Percentiles rank a stretch among this genome's conserved stretches.
phyloP scores from a whole-genome alignment of 2,888 invertebrate genomes.

The Drosophila cracens region DNA sequence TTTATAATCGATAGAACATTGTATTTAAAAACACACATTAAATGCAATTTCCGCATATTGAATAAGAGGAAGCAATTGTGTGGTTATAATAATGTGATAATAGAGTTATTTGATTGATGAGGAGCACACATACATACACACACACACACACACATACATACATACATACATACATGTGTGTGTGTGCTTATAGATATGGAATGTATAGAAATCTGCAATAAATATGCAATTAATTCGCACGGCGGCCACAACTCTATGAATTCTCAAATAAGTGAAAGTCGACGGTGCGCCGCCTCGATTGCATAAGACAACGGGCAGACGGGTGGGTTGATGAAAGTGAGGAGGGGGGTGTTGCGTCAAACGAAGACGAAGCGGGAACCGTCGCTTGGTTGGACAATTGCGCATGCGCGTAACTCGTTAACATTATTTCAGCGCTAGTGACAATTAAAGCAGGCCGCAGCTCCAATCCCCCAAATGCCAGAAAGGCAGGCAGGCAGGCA shows the following conservation, averaged over 20 bases:
- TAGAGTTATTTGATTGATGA: constrained; percentile 8
- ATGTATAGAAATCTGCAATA: constrained; percentile 37
- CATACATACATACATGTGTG: background rate
- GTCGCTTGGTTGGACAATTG: constrained; percentile 75
- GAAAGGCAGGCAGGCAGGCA: background rate
- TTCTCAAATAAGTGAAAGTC: constrained; percentile 77
- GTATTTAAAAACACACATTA: background rate
- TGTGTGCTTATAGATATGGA: constrained; percentile 4
- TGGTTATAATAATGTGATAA: background rate
- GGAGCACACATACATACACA: background rate
- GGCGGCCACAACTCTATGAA: constrained; percentile 62
- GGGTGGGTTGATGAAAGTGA: background rate
- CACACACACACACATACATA: background rate
- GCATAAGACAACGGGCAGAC: constrained; percentile 36
- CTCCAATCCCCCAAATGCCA: constrained; percentile 9
- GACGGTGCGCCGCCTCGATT: constrained; percentile 38
- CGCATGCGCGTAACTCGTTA: constrained; percentile 77
- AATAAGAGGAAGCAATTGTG: background rate
- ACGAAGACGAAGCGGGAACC: constrained; percentile 29
- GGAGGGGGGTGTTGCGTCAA: background rate
- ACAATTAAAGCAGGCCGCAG: constrained; percentile 62
- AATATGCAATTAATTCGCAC: constrained; percentile 55
- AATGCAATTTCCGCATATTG: constrained; percentile 7
- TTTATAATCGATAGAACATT: background rate
- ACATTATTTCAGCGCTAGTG: constrained; percentile 61